phyloP scores from a whole-genome alignment of 2,888 invertebrate genomes.

The Synergus gifuensis region DNA sequence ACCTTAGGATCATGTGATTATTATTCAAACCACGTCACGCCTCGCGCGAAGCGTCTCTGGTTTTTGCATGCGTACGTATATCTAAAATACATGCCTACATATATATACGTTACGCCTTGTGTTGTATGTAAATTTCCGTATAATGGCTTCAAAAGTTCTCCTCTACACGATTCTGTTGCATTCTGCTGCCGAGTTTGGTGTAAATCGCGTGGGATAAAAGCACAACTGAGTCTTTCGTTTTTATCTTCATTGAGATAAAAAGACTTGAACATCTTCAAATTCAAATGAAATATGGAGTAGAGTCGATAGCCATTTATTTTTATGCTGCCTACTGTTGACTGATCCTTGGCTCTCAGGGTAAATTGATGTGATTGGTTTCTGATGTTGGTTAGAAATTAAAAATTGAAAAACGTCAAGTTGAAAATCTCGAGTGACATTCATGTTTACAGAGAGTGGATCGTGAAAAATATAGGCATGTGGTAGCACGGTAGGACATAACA shows the following conservation, averaged over 20 bases:
- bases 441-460: neutral
- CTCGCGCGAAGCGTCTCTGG: conserved; percentile 36
- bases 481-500: conserved; percentile 64
- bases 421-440: neutral
- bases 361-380: neutral
- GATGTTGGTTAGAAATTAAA: neutral
- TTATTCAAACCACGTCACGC: conserved; percentile 37
- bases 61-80: conserved; percentile 16
- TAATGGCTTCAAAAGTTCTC: conserved; percentile 37
- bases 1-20: conserved; percentile 16
- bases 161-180: conserved; percentile 33
- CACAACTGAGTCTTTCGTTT: conserved; percentile 25
- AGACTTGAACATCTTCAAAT: neutral
- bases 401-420: neutral
- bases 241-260: conserved; percentile 29
- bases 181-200: conserved; percentile 35
- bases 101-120: conserved; percentile 19
- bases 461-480: conserved; percentile 48
- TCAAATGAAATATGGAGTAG: neutral
- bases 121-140: conserved; percentile 30
- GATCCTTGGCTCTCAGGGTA: neutral
- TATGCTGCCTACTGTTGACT: no score
- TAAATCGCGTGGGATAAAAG: conserved; percentile 33
- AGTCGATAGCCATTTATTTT: neutral
- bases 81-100: conserved; percentile 37